Base-by-base conservation (phyloP, 1,140 invertebrate genomes). In the Dufourea novaeangliae region DNA sequence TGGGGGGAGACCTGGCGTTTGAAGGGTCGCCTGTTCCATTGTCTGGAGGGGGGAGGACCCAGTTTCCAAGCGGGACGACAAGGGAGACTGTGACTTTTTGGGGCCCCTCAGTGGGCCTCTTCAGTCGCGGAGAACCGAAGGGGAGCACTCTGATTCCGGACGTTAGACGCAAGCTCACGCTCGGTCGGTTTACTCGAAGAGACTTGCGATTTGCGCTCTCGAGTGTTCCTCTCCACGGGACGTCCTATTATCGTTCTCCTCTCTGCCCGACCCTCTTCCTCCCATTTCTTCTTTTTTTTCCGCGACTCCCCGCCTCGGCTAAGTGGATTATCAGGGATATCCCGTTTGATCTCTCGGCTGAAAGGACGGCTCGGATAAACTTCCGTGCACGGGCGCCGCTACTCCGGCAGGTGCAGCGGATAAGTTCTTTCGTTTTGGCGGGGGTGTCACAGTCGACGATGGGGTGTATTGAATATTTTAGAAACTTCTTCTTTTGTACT, bases 301-400 rank as follows among this genome's bases (percentile, higher is more conserved):
- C 68, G 78, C 71, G 77, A 75, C 67, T 79, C 70, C 75, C 70
- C 57, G 72, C 69, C 78, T 71, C 75, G 63, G 39, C 68, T 85
- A 87, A 86, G 76, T 86, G 85, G 83, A 84, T 84, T 87, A 87
- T 84, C 84, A 81, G 67, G 83, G 85, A 86, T 86, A 86, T 86
- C 84, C n/a, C 84, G 85, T 86, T 86, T 85, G 83, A 85, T 85
- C 83, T 85, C 72, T 73, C 71, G 61, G 64, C 83, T 70, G 69
- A 79, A 61, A 69, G 74, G 57, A 41, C 66, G 52, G 67, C 71
- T 63, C 83, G 74, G 76, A 86, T 82, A 86, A 84, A 84, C 82
- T 84, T 79, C 41, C 71, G 57, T 57, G 44, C 72, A 76, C 69
- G 46, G 27, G 57, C 39, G 17, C 39, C 11, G 39, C 10, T 14